Conservation (phyloP, 2,113 vertebrate species). For the Sinocyclocheilus maitianheensis region DNA sequence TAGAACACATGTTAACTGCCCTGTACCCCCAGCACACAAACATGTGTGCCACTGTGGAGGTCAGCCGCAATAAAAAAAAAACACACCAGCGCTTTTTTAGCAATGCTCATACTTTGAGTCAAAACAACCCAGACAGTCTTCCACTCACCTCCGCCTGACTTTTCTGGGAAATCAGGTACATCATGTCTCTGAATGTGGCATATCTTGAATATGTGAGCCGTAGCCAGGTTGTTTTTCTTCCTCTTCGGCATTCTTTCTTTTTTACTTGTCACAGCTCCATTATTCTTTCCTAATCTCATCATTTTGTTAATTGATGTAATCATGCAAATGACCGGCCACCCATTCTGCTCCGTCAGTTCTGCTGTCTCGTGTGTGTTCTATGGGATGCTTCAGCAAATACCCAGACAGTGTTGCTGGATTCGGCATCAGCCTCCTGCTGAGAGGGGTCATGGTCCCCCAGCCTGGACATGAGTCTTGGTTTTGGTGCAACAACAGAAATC, state of each 20-base stretch:
- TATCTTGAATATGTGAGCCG: neutral
- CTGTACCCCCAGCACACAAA: conserved; percentile 13
- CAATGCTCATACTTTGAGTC: neutral
- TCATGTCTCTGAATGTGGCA: neutral
- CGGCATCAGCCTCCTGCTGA: conserved; percentile 58
- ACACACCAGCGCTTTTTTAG: conserved; percentile 13
- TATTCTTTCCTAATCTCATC: neutral
- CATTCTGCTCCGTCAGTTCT: neutral
- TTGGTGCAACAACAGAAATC: neutral
- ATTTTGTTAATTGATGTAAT: conserved; percentile 1
- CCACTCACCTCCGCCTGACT: neutral
- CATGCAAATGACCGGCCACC: neutral
- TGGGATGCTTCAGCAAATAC: conserved; percentile 10
- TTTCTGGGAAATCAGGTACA: conserved; percentile 15
- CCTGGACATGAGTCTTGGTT: neutral
- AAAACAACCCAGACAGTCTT: neutral
- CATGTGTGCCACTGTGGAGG: neutral
- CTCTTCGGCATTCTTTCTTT: conserved; percentile 19
- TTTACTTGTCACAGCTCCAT: neutral
- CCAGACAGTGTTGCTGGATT: conserved; percentile 41
- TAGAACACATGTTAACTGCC: conserved; percentile 19
- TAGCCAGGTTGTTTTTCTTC: neutral
- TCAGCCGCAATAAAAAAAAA: conserved; percentile 23
- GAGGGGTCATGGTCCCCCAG: conserved; percentile 31
- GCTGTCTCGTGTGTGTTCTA: neutral